Percentiles rank a stretch among this genome's conserved stretches.
Evolutionary conservation across 2,888 invertebrate genomes (phyloP).

Genomic region (Chrysodeixis includens): DNA sequence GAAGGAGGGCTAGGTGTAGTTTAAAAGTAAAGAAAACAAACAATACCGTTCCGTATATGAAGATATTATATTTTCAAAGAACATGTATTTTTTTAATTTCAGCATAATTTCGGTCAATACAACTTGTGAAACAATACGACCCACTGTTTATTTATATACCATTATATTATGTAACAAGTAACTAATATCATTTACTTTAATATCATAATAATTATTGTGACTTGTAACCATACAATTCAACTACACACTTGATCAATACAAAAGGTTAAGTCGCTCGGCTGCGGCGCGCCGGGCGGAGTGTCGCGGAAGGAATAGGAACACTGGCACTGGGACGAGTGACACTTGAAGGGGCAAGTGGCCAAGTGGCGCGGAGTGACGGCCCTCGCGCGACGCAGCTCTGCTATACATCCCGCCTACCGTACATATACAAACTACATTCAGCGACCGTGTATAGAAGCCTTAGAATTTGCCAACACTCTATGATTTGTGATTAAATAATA

Average conservation of each 20-base stretch:
- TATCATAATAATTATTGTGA: slow-evolving; percentile 85
- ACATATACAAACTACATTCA: slow-evolving; percentile 81
- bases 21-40: slow-evolving; percentile 67
- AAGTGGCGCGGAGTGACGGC: neutral
- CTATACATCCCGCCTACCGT: slow-evolving; percentile 80
- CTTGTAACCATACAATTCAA: slow-evolving; percentile 79
- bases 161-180: slow-evolving; percentile 85
- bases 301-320: slow-evolving; percentile 24
- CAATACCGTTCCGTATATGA: slow-evolving; percentile 82
- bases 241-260: slow-evolving; percentile 85
- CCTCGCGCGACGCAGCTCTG: slow-evolving; percentile 42
- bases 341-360: too few relatives aligned
- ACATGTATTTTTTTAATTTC: slow-evolving; percentile 85
- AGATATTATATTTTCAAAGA: slow-evolving; percentile 89
- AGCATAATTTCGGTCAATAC: slow-evolving; percentile 86
- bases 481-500: slow-evolving; percentile 71
- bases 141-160: slow-evolving; percentile 77
- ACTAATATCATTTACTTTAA: slow-evolving; percentile 80
- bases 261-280: slow-evolving; percentile 73
- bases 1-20: slow-evolving; percentile 6
- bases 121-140: slow-evolving; percentile 86
- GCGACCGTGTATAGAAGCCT: slow-evolving; percentile 84
- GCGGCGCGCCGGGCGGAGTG: slow-evolving; percentile 69
- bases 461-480: slow-evolving; percentile 77
- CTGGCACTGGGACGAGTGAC: too few relatives aligned